Evolutionary conservation across 1,140 invertebrate genomes (phyloP).

Genomic region (Psilanteris sp.): DNA sequence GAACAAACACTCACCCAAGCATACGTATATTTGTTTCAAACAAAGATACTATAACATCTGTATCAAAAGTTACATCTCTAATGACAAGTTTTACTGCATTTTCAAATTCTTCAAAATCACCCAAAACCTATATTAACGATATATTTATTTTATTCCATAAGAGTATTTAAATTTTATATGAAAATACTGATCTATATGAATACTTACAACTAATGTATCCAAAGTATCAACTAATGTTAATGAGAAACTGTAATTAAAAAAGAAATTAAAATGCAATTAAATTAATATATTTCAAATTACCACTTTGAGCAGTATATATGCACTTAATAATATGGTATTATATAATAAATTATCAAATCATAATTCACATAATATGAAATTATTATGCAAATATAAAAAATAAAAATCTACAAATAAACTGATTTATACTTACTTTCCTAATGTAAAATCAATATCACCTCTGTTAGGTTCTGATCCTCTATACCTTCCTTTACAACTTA

Average conservation of each 20-base stretch:
- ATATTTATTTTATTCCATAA: too few relatives aligned
- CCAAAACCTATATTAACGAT: slow-evolving; percentile 85
- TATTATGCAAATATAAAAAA: too few relatives aligned
- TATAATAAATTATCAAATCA: too few relatives aligned
- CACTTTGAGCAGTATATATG: too few relatives aligned
- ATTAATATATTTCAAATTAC: too few relatives aligned
- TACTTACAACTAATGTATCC: slow-evolving; percentile 92
- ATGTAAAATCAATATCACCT: slow-evolving; percentile 96
- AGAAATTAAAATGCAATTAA: neutral
- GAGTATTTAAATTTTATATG: too few relatives aligned
- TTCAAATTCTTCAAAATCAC: slow-evolving; percentile 97
- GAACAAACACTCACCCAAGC: slow-evolving; percentile 90
- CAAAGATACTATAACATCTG: slow-evolving; percentile 96
- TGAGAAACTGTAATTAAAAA: slow-evolving; percentile 91
- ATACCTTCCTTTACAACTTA: slow-evolving; percentile 95
- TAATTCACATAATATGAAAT: too few relatives aligned
- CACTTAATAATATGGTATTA: too few relatives aligned
- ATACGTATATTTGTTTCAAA: slow-evolving; percentile 99
- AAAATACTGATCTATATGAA: neutral
- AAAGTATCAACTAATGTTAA: slow-evolving; percentile 96
- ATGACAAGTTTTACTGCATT: slow-evolving; percentile 92
- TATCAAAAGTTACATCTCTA: slow-evolving; percentile 93
- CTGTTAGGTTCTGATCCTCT: slow-evolving; percentile 91
- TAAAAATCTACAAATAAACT: neutral
- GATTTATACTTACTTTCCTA: slow-evolving; percentile 93